These are phyloP conservation scores for Acanthochromis polyacanthus DNA, from an alignment of 2,113 vertebrate genomes.

Conservation along the genomic window DNA sequence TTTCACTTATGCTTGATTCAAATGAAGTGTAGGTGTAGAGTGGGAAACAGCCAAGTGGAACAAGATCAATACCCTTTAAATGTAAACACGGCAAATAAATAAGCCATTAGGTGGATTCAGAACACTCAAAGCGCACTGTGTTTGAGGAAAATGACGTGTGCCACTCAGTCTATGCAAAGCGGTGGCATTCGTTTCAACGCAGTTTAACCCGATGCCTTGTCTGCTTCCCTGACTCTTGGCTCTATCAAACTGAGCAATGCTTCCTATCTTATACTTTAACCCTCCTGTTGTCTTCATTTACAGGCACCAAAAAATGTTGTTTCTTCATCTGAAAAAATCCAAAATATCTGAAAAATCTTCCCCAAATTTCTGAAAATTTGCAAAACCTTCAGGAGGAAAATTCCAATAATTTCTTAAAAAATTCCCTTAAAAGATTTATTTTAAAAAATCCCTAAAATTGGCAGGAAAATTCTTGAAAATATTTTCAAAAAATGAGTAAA, in stretches of 20 bases:
- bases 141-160: not conserved
- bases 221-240: not conserved
- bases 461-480: too few relatives aligned
- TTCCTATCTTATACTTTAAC: not conserved
- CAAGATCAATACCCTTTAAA: slow-evolving; percentile 64
- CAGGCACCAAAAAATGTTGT: too few relatives aligned
- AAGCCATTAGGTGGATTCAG: slow-evolving; percentile 26
- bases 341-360: too few relatives aligned
- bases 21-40: slow-evolving; percentile 39
- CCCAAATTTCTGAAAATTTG: too few relatives aligned
- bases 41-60: slow-evolving; percentile 27
- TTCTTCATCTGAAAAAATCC: too few relatives aligned
- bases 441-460: too few relatives aligned
- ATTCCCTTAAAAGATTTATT: too few relatives aligned
- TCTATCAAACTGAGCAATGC: not conserved
- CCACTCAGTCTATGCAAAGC: not conserved
- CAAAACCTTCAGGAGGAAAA: too few relatives aligned
- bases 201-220: slow-evolving; percentile 8
- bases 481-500: too few relatives aligned
- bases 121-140: slow-evolving; percentile 15
- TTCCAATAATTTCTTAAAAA: too few relatives aligned
- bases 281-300: too few relatives aligned
- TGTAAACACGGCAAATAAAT: slow-evolving; percentile 55
- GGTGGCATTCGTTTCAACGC: not conserved
- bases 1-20: slow-evolving; percentile 48